phyloP scores from a whole-genome alignment of 2,113 vertebrate species.

The Cettia cetti region DNA sequence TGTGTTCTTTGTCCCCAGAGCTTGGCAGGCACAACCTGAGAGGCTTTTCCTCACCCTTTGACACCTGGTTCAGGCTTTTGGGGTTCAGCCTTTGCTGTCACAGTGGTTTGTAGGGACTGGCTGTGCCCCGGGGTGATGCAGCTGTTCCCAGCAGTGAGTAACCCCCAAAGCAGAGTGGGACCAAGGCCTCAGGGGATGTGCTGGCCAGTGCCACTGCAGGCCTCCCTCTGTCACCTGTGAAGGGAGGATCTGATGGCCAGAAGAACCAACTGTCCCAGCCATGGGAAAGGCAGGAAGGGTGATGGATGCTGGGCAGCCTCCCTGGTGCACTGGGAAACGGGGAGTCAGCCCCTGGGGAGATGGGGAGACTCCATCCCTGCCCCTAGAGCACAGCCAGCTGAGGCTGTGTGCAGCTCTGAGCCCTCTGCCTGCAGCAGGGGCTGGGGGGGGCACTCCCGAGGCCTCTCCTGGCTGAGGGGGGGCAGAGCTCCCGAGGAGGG shows the following conservation, averaged over 20 bases:
- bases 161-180: not conserved
- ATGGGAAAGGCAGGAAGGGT: not conserved
- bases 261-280: fast-evolving
- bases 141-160: not conserved
- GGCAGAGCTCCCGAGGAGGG: fast-evolving
- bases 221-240: not conserved
- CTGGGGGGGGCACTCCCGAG: not conserved
- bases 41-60: not conserved
- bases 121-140: fast-evolving
- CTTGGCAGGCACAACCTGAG: not conserved
- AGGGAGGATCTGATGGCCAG: not conserved
- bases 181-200: not conserved
- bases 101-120: not conserved
- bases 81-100: not conserved
- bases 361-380: not conserved
- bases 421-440: not conserved
- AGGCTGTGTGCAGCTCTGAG: not conserved
- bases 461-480: not conserved
- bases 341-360: not conserved
- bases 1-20: not conserved
- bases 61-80: not conserved
- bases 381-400: not conserved
- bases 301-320: not conserved
- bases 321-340: not conserved
- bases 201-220: not conserved